These are phyloP conservation scores for Harpalus rufipes DNA, from an alignment of 2,888 invertebrate genomes.

Conservation along the genomic window DNA sequence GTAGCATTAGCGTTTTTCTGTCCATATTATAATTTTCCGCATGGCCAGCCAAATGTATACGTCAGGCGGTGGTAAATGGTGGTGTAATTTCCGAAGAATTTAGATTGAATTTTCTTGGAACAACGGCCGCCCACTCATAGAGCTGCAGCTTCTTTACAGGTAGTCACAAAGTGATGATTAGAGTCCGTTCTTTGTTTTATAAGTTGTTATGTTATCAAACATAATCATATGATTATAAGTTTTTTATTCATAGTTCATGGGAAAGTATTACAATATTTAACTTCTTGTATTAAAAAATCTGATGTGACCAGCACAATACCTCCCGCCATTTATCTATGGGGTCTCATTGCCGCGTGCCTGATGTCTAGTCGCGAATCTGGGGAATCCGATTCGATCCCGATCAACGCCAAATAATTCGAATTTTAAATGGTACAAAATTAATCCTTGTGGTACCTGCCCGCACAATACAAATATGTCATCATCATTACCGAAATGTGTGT, in stretches of 20 bases:
- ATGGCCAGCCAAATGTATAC: constrained; percentile 33
- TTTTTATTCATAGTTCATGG: not conserved
- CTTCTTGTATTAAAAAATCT: no score
- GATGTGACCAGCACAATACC: no score
- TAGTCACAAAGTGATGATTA: constrained; percentile 9
- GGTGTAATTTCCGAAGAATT: constrained; percentile 49
- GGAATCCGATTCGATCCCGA: no score
- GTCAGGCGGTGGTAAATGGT: constrained; percentile 6
- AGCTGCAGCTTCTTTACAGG: constrained; percentile 39
- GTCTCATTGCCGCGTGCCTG: no score
- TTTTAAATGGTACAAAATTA: no score
- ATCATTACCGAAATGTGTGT: no score
- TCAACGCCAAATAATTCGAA: no score
- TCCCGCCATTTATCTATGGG: no score
- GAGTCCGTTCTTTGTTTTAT: constrained; percentile 38
- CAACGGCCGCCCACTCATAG: constrained; percentile 41
- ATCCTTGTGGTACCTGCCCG: no score
- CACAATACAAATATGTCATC: no score
- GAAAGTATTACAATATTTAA: not conserved
- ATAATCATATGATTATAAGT: not conserved
- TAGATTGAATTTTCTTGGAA: constrained; percentile 49
- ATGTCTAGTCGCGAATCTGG: no score
- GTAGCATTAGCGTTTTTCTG: constrained; percentile 34
- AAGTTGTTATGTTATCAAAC: constrained; percentile 21
- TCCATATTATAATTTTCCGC: constrained; percentile 45